Evolutionary conservation across 2,113 vertebrate genomes (phyloP).

Genomic region (Sebastes fasciatus): DNA sequence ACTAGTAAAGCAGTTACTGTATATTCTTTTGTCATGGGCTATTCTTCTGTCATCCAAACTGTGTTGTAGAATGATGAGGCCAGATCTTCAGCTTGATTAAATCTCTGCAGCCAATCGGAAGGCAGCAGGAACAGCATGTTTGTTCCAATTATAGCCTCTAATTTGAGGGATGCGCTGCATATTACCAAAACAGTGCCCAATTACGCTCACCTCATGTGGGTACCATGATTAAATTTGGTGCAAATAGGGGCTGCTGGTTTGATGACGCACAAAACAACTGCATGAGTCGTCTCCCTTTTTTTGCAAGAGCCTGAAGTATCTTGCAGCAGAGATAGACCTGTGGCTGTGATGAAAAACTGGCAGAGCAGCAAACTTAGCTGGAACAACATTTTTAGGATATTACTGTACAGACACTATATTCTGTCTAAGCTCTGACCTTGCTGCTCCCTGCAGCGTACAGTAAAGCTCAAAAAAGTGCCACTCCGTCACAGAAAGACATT

Average conservation of each 20-base stretch:
- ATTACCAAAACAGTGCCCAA: conserved; percentile 59
- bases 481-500: conserved; percentile 7
- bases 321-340: conserved; percentile 1
- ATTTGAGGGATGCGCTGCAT: conserved; percentile 54
- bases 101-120: conserved; percentile 46
- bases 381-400: conserved; percentile 1
- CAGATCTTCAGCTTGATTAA: conserved; percentile 54
- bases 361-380: neutral
- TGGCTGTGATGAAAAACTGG: conserved; percentile 16
- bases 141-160: conserved; percentile 62
- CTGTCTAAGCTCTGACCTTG: conserved; percentile 16
- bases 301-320: neutral
- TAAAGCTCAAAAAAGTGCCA: conserved; percentile 1
- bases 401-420: conserved; percentile 8
- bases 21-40: conserved; percentile 11
- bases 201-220: conserved; percentile 61
- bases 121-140: conserved; percentile 50
- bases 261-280: conserved; percentile 28
- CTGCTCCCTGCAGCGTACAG: conserved; percentile 5
- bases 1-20: neutral
- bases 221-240: conserved; percentile 60
- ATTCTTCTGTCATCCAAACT: conserved; percentile 16
- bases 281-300: neutral
- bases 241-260: conserved; percentile 30
- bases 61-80: conserved; percentile 18